phyloP scores from a whole-genome alignment of 2,797 vertebrate species.

The Falco cherrug region DNA sequence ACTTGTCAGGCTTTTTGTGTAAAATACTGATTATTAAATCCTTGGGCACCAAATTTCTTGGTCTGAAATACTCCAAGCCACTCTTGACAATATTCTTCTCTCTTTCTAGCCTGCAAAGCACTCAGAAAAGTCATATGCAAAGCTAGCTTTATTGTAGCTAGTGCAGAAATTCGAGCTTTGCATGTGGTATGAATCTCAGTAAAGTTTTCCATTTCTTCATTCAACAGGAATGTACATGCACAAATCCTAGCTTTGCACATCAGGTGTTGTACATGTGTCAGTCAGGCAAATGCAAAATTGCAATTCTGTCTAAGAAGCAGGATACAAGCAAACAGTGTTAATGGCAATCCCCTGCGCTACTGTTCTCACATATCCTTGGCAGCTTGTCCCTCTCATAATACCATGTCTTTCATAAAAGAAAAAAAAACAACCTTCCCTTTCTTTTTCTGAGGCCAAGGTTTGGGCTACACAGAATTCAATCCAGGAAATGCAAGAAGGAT shows the following conservation, averaged over 20 bases:
- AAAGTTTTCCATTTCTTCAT: neutral
- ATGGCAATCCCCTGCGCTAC: neutral
- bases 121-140: neutral
- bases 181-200: neutral
- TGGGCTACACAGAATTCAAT: neutral
- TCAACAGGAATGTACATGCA: neutral
- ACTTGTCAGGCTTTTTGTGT: neutral
- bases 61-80: neutral
- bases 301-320: neutral
- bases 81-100: neutral
- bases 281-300: neutral
- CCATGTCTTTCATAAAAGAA: neutral
- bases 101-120: neutral
- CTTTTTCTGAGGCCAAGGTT: neutral
- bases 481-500: conserved; percentile 4
- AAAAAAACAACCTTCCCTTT: neutral
- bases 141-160: neutral
- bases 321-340: neutral
- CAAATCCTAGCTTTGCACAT: neutral
- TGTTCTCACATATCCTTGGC: neutral
- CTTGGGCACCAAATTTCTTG: neutral
- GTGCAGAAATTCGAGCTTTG: neutral
- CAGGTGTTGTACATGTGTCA: neutral
- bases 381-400: neutral
- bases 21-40: neutral